Conservation (phyloP, 2,797 vertebrate species). For the Tinamus major region DNA sequence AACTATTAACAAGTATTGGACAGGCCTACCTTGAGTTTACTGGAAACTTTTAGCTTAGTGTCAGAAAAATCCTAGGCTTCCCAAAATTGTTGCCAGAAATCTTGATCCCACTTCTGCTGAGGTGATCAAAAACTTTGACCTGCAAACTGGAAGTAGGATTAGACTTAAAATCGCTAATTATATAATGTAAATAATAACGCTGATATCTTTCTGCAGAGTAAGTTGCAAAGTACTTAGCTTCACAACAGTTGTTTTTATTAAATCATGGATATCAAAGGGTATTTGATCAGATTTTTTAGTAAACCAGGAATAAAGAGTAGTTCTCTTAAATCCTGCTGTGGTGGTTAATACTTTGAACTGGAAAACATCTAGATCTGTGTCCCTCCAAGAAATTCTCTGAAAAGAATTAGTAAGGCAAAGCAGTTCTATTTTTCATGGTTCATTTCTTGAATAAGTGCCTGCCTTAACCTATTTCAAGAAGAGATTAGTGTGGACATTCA, state of each 20-base stretch:
- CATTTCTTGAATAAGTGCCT: neutral
- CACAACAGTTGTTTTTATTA: no score
- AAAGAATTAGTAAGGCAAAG: neutral
- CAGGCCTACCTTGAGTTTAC: neutral
- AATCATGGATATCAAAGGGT: neutral
- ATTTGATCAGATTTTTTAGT: neutral
- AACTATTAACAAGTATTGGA: neutral
- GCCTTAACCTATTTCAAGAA: neutral
- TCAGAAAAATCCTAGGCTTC: neutral
- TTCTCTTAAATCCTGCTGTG: neutral
- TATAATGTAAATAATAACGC: neutral
- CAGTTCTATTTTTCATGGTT: neutral
- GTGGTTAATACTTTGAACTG: neutral
- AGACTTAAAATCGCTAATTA: neutral
- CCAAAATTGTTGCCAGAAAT: neutral
- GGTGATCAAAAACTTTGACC: conserved; percentile 1
- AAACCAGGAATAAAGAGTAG: neutral
- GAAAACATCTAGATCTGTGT: neutral
- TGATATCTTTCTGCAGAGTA: neutral
- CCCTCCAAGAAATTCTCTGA: neutral
- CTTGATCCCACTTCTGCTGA: conserved; percentile 17
- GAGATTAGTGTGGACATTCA: neutral
- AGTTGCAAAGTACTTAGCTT: neutral
- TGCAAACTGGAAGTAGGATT: neutral
- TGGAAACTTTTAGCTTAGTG: neutral